Conservation (phyloP, 2,797 vertebrate species). For the Neosilurus mollespiculum region DNA sequence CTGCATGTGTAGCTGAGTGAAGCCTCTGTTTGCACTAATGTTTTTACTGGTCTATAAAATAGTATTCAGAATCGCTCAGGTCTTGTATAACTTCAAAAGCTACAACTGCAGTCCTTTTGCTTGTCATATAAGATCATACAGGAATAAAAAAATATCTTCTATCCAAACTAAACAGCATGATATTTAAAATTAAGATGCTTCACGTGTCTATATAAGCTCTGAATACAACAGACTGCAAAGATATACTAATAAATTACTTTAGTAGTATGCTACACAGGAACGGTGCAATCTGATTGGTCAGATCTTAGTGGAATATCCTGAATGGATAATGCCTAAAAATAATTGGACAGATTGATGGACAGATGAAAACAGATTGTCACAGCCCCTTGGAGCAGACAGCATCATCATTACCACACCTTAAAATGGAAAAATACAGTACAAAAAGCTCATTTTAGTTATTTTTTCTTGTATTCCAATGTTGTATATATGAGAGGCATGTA, state of each 20-base stretch:
- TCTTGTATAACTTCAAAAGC: conserved; percentile 72
- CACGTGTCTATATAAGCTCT: conserved; percentile 25
- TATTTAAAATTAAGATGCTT: conserved; percentile 26
- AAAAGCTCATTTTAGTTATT: too few species aligned
- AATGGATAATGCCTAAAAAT: too few species aligned
- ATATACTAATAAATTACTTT: not conserved
- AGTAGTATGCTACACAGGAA: not conserved
- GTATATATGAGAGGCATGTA: too few species aligned
- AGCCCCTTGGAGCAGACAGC: too few species aligned
- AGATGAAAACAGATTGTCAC: too few species aligned
- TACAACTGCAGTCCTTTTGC: conserved; percentile 71
- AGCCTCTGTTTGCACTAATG: conserved; percentile 73
- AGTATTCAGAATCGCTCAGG: conserved; percentile 72
- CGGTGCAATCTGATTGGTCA: too few species aligned
- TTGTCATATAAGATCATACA: conserved; percentile 70
- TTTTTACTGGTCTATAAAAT: conserved; percentile 78
- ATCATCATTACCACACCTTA: too few species aligned
- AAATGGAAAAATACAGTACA: too few species aligned
- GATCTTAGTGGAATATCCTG: too few species aligned
- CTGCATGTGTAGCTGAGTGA: conserved; percentile 67
- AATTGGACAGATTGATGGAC: too few species aligned
- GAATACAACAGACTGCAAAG: not conserved
- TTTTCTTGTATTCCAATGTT: too few species aligned
- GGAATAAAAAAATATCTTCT: conserved; percentile 51
- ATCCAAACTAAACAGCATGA: conserved; percentile 42